A percentile compares a stretch with the other conserved stretches of the same genome.
Conservation (phyloP, 1,140 invertebrate species). For the Drosophila nigromelanica region DNA sequence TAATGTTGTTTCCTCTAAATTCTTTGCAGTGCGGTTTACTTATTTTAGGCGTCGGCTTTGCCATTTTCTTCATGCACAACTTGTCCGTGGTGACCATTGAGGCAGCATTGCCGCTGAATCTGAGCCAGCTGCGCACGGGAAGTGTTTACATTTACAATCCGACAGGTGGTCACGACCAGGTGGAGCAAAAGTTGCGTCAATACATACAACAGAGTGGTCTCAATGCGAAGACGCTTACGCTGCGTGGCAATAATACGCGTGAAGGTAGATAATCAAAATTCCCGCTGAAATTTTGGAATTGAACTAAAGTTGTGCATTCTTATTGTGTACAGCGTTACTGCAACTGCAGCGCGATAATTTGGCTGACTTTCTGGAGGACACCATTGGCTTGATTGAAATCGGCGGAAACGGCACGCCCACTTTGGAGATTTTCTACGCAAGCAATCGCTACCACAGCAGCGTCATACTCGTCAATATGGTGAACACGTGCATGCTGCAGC, state of each 20-base stretch:
- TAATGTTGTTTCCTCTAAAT: neutral
- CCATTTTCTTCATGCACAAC: constrained; percentile 61
- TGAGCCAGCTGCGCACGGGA: constrained; percentile 54
- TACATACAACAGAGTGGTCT: constrained; percentile 60
- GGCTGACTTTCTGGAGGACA: constrained; percentile 64
- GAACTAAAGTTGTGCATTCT: neutral
- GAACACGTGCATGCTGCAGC: constrained; percentile 61
- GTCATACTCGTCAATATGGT: constrained; percentile 73
- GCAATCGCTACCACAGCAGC: constrained; percentile 79
- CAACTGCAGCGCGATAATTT: constrained; percentile 63
- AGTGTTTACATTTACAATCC: constrained; percentile 66
- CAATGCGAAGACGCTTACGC: constrained; percentile 34
- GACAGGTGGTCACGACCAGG: constrained; percentile 33
- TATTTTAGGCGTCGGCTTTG: constrained; percentile 37
- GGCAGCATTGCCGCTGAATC: constrained; percentile 46
- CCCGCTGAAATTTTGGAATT: too few relatives aligned
- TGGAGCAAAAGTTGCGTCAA: constrained; percentile 56
- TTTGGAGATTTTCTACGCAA: constrained; percentile 59
- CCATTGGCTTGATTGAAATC: constrained; percentile 67
- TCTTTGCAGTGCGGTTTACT: constrained; percentile 50
- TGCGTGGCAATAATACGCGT: constrained; percentile 38
- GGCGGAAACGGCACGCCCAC: constrained; percentile 19
- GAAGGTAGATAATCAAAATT: constrained; percentile 36
- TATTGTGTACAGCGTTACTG: constrained; percentile 44
- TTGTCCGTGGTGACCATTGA: constrained; percentile 63